Base-by-base conservation (phyloP, 2,888 invertebrate genomes). In the Aplocera efformata region DNA sequence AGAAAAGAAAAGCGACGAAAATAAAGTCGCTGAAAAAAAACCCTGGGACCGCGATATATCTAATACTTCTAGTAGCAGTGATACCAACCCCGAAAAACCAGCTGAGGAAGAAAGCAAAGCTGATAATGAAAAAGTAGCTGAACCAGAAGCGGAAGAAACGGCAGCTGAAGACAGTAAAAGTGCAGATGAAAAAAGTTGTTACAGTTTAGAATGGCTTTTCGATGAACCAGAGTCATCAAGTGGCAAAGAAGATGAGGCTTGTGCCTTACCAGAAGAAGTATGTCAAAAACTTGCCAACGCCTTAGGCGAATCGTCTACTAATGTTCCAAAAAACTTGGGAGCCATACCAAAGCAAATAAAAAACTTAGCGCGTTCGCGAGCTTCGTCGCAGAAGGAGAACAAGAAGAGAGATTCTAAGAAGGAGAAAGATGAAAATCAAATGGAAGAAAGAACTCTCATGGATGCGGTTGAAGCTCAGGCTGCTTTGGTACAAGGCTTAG, bases 291-390 rank as follows among this genome's bases (percentile, higher is more conserved):
- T 77, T 48, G 71, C 74, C 40, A 73, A 60, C 38, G 78, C 85
- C 9, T 62, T 86, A 42, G 86, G 82, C 42, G 88, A 86, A 60
- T 70, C 85, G 7, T 90, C 76, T 54, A 83, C 70, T 53, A 90
- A 79, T 61, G 79, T 78, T 56, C 89, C 91, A 72, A 90, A 91
- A 72, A 92, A 92, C 71, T 89, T 93, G 60, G 93, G 93, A 43
- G 93, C 92, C 48, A 92, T 92, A 72, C 93, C 92, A 42, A 93
- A 94, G 74, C 92, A 92, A 76, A 79, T 88, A 61, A 89, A 85
- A 86, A 88, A 86, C 79, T 81, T 83, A 78, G 80, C 82, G 55
- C 72, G 90, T 78, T 71, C 88, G 60, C 68, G 90, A 61, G 79
- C 90, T 53, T 91, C 91, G 21, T 91, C 91, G 6, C 89, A 91